Evolutionary conservation across 2,113 vertebrate genomes (phyloP), one percentile per base, ranked within the genome.

Genomic region (Neoarius graeffei): DNA sequence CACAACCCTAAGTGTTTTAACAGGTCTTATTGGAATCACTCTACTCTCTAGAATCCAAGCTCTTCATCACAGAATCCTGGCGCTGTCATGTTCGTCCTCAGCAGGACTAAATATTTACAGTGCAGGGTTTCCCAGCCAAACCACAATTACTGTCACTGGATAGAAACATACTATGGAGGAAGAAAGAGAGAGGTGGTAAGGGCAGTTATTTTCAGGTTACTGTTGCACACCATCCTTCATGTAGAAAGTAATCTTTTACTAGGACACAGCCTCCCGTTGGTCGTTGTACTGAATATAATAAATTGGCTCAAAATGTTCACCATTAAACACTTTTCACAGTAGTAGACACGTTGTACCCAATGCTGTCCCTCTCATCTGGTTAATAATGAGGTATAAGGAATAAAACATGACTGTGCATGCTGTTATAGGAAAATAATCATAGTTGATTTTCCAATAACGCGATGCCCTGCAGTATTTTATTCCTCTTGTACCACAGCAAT

Each of bases 41-140:
- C 67, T 35, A 77, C 30, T 85, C 66, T 85, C 14, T 66, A 30
- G 20, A 59, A 17, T 74, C 48, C 89, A 50, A 67, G 50, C 19
- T 57, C 76, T 87, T 30, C 42, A 85, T 76, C 80, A 85, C 67
- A 73, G 79, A 57, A 86, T 83, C 76, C 54, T 81, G 19, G 67
- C 50, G 30, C 86, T 86, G 83, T 81, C 42, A 86, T 79, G 27
- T 62, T 86, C 83, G 50, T 66, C 84, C 76, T 86, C 69, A 81
- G 86, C n/a, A 19, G 57, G 35, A 84, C 81, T 87, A 90, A 90
- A 90, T 90, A 90, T 88, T 88, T 90, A 90, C 81, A 59, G 85
- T 66, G n/a, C 0, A 13, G 64, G 42, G 52, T 59, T 84, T 88
- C 81, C 81, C 27, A 52, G 85, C 85, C 88, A 83, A 87, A 25